phyloP scores from a whole-genome alignment of 2,797 vertebrate genomes.

The Tenualosa thibaudeaui region DNA sequence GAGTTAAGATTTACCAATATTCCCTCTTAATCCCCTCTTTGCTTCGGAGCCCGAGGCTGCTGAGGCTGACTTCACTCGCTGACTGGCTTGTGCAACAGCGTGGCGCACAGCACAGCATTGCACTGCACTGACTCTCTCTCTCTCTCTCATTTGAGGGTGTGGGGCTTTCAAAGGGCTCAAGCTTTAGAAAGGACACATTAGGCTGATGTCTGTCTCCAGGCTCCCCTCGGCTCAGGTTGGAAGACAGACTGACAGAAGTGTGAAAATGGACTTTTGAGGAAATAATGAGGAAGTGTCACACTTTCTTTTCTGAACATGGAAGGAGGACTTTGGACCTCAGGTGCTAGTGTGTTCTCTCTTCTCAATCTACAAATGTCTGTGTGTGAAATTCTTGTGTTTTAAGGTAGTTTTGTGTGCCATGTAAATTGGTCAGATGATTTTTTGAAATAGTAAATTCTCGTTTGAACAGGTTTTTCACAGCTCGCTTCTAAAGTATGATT shows the following conservation, averaged over 20 bases:
- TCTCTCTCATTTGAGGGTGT: not conserved
- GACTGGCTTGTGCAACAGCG: not conserved
- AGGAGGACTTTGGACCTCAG: not conserved
- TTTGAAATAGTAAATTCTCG: not conserved
- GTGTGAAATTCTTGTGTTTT: not conserved
- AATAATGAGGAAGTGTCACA: not conserved
- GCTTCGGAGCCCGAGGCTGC: slow-evolving; percentile 5
- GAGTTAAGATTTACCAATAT: slow-evolving; percentile 37
- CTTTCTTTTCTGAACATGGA: not conserved
- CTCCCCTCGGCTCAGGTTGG: not conserved
- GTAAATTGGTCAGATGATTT: not conserved
- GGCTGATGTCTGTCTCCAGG: not conserved
- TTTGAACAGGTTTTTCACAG: not conserved
- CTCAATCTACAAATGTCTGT: not conserved
- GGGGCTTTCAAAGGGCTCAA: slow-evolving; percentile 2
- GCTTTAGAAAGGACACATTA: not conserved
- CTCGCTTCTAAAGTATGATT: not conserved
- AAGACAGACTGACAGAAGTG: not conserved
- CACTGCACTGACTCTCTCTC: not conserved
- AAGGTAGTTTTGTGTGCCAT: not conserved
- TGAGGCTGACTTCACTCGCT: not conserved
- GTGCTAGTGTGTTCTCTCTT: not conserved
- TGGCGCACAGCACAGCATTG: too few relatives aligned
- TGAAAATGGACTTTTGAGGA: not conserved
- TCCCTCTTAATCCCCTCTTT: slow-evolving; percentile 44